phyloP scores from a whole-genome alignment of 2,797 vertebrate genomes.

The Sternarchorhynchus goeldii region DNA sequence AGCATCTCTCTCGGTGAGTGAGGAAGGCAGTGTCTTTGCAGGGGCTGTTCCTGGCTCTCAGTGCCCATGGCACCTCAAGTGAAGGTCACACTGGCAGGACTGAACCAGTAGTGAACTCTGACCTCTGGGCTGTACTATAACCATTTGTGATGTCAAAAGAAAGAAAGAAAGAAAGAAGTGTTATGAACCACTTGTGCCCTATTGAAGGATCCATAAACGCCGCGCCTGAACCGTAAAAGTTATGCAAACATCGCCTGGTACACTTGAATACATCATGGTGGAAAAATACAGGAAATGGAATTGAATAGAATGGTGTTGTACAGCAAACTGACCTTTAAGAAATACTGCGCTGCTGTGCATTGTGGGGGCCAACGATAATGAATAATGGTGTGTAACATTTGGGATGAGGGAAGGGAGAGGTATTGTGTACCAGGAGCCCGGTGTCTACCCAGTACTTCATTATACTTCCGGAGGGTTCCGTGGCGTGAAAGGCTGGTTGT shows the following conservation, averaged over 20 bases:
- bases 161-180: too few species aligned
- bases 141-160: too few species aligned
- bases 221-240: constrained; percentile 7
- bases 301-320: neutral
- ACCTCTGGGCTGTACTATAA: too few species aligned
- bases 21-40: too few species aligned
- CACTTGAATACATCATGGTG: constrained; percentile 17
- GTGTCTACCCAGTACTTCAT: constrained; percentile 5
- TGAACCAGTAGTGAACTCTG: too few species aligned
- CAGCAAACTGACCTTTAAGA: constrained; percentile 39
- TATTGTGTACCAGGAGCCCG: constrained; percentile 44
- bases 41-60: too few species aligned
- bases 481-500: neutral
- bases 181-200: neutral
- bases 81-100: too few species aligned
- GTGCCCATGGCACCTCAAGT: too few species aligned
- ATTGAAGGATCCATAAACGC: neutral
- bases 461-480: constrained; percentile 2
- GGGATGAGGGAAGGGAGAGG: constrained; percentile 21
- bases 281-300: constrained; percentile 17
- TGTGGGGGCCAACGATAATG: constrained; percentile 35
- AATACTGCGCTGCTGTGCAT: constrained; percentile 19
- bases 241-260: constrained; percentile 22
- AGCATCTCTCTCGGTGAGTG: too few species aligned
- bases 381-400: constrained; percentile 39